Conservation (phyloP, 1,140 invertebrate species). For the Cataglyphis hispanica region DNA sequence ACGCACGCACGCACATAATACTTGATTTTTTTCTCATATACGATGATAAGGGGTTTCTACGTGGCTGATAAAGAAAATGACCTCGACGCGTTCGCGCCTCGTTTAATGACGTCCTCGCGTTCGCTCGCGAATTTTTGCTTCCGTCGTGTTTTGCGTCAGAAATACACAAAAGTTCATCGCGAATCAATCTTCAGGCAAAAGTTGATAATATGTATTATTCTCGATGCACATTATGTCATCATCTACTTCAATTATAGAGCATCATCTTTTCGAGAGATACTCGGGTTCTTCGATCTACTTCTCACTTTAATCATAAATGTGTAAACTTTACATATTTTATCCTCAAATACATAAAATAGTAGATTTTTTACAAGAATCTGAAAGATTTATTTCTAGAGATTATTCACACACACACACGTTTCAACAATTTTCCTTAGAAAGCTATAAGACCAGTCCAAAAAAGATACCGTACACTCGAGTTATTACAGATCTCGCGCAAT, state of each 20-base stretch:
- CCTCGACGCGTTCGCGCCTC: constrained; percentile 72
- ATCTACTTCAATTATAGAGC: neutral
- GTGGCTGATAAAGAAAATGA: constrained; percentile 75
- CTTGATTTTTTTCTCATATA: constrained; percentile 62
- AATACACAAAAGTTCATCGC: neutral
- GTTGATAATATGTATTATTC: neutral
- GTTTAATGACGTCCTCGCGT: constrained; percentile 68
- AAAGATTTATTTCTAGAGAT: neutral
- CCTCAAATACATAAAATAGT: too few relatives aligned
- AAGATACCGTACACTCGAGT: neutral
- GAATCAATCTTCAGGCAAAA: neutral
- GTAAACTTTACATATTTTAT: neutral
- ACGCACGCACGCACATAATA: neutral
- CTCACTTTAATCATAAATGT: constrained; percentile 5
- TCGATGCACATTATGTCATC: neutral
- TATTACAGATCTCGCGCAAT: neutral
- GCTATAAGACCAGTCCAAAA: neutral
- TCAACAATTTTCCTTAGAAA: neutral
- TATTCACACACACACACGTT: constrained; percentile 22
- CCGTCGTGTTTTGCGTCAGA: neutral
- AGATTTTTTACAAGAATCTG: neutral
- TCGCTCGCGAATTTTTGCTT: constrained; percentile 33
- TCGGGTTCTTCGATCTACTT: neutral
- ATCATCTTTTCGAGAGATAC: neutral
- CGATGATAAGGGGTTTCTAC: constrained; percentile 76